A percentile compares a stretch with the other conserved stretches of the same genome.
Evolutionary conservation across 2,113 vertebrate genomes (phyloP).

Genomic region (Sander lucioperca): DNA sequence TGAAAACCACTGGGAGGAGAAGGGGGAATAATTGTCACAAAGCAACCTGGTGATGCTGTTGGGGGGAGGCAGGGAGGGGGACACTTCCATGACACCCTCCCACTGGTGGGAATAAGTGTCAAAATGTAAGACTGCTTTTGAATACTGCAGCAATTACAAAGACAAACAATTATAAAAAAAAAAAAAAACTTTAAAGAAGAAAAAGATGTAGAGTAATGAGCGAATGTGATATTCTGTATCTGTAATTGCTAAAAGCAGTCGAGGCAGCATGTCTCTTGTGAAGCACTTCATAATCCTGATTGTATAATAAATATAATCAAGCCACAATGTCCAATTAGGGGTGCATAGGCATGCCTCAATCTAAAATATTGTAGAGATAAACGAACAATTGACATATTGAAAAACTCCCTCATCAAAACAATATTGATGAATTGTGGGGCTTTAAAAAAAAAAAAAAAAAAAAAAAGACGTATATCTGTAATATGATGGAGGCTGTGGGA

Average conservation of each 20-base stretch:
- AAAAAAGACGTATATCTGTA: slow-evolving; percentile 58
- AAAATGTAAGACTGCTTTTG: slow-evolving; percentile 31
- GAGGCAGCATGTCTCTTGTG: slow-evolving; percentile 36
- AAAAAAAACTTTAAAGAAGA: not conserved
- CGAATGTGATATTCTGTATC: slow-evolving; percentile 46
- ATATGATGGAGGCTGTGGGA: slow-evolving; percentile 74
- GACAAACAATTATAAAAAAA: slow-evolving; percentile 43
- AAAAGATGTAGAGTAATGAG: slow-evolving; percentile 36
- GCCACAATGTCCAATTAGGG: slow-evolving; percentile 67
- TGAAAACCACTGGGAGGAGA: slow-evolving; percentile 38
- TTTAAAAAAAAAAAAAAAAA: slow-evolving; percentile 36
- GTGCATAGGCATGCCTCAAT: slow-evolving; percentile 36
- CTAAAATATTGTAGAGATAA: slow-evolving; percentile 35
- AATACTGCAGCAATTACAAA: slow-evolving; percentile 42
- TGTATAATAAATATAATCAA: slow-evolving; percentile 78
- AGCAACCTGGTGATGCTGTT: slow-evolving; percentile 40
- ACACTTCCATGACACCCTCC: slow-evolving; percentile 30
- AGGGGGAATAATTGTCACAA: slow-evolving; percentile 53
- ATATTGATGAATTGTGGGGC: slow-evolving; percentile 55
- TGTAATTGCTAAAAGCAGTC: slow-evolving; percentile 49
- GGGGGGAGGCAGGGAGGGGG: not conserved
- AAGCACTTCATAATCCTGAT: slow-evolving; percentile 70
- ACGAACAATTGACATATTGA: slow-evolving; percentile 54
- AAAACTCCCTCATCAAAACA: slow-evolving; percentile 61
- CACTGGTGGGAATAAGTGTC: slow-evolving; percentile 50